Evolutionary conservation across 1,140 invertebrate genomes (phyloP).

Genomic region (Ridgeia piscesae): DNA sequence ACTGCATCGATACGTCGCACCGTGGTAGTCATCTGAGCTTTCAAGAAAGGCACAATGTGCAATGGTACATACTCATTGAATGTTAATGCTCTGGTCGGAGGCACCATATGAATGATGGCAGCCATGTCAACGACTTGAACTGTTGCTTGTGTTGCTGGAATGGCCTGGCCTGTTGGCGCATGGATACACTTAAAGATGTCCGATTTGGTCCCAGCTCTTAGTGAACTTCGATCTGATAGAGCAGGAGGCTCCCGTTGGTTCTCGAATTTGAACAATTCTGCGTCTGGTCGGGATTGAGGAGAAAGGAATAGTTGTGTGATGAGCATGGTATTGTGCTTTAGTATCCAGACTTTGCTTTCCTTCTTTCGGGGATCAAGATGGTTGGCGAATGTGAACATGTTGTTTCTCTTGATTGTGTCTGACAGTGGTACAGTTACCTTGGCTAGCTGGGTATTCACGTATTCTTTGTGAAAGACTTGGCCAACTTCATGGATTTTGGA

Average conservation of each 20-base stretch:
- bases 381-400: slow-evolving; percentile 9
- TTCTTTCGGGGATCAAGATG: not conserved
- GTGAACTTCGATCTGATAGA: slow-evolving; percentile 14
- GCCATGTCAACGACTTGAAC: too few relatives aligned
- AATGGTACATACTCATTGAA: not conserved
- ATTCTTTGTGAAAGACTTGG: not conserved
- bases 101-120: too few relatives aligned
- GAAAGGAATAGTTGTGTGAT: not conserved
- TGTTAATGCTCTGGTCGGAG: too few relatives aligned
- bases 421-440: not conserved
- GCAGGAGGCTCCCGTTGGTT: slow-evolving; percentile 9
- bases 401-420: slow-evolving; percentile 13
- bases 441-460: not conserved
- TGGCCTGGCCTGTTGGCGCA: too few relatives aligned
- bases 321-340: slow-evolving; percentile 11
- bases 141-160: too few relatives aligned
- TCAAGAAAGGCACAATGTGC: slow-evolving; percentile 11
- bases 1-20: not conserved
- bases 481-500: slow-evolving; percentile 15
- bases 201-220: too few relatives aligned
- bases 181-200: too few relatives aligned
- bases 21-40: not conserved
- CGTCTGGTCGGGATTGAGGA: not conserved
- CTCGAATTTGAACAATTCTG: slow-evolving; percentile 12
- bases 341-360: not conserved